Evolutionary conservation across 2,113 vertebrate species (phyloP).

Genomic region (Trachemys scripta): DNA sequence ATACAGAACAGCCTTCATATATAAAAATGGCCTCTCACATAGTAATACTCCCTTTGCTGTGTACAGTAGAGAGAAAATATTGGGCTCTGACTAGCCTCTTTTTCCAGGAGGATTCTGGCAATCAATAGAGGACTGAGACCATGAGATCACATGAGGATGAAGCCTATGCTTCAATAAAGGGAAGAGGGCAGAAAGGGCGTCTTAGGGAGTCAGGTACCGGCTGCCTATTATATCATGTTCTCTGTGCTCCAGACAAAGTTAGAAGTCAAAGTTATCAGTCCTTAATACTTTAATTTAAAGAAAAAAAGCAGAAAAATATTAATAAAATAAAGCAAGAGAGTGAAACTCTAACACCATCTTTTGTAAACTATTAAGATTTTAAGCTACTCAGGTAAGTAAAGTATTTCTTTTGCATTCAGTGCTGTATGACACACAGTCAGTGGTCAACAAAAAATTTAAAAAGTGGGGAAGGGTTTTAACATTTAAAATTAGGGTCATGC

Average conservation of each 20-base stretch:
- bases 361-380: neutral
- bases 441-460: too few relatives aligned
- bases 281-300: neutral
- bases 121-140: neutral
- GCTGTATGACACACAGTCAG: too few relatives aligned
- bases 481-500: too few relatives aligned
- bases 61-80: neutral
- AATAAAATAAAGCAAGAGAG: neutral
- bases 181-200: neutral
- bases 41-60: neutral
- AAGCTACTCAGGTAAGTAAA: neutral
- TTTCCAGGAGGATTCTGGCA: neutral
- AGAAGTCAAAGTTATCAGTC: neutral
- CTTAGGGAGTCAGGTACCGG: neutral
- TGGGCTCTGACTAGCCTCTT: neutral
- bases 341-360: neutral
- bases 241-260: neutral
- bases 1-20: rapidly evolving
- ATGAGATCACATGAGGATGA: neutral
- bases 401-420: neutral
- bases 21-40: neutral
- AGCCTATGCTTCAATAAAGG: neutral
- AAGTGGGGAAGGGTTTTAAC: too few relatives aligned
- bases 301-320: neutral
- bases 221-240: neutral